Percentiles rank a stretch among this genome's conserved stretches.
Evolutionary conservation across 2,888 invertebrate genomes (phyloP).

Genomic region (Griposia aprilina): DNA sequence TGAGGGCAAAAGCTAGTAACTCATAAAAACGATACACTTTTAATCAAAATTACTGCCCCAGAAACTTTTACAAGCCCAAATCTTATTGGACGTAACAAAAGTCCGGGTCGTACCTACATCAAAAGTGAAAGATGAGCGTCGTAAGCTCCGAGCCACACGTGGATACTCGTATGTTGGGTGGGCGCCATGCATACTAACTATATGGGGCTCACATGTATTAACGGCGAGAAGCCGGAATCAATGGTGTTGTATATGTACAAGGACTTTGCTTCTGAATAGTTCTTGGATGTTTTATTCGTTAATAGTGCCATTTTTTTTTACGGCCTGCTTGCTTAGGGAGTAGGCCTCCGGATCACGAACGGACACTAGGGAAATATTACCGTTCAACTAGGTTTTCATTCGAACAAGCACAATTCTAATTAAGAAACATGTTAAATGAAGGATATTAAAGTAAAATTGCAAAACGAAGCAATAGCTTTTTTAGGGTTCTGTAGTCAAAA

Average conservation of each 20-base stretch:
- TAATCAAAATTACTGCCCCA: slow-evolving; percentile 26
- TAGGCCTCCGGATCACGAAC: neutral
- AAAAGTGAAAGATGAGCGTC: slow-evolving; percentile 45
- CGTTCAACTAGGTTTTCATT: slow-evolving; percentile 24
- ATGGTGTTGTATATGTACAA: neutral
- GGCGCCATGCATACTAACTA: slow-evolving; percentile 56
- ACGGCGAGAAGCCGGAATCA: neutral
- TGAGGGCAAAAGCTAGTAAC: too few relatives aligned
- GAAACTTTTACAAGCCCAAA: slow-evolving; percentile 41
- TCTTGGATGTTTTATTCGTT: too few relatives aligned
- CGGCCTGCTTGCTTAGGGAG: too few relatives aligned
- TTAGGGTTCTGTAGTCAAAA: neutral
- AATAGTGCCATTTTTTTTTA: too few relatives aligned
- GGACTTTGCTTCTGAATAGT: neutral
- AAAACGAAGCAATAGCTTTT: neutral
- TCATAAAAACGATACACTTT: slow-evolving; percentile 13
- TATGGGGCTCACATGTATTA: neutral
- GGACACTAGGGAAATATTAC: slow-evolving; percentile 6
- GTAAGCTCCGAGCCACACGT: slow-evolving; percentile 33
- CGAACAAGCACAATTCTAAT: slow-evolving; percentile 32
- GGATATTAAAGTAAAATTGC: neutral
- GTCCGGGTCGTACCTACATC: slow-evolving; percentile 37
- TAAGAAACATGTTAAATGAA: slow-evolving; percentile 11
- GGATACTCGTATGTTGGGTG: neutral
- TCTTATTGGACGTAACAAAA: slow-evolving; percentile 41